Conservation (phyloP, 2,888 invertebrate genomes). For the Sclerodermus sp. region DNA sequence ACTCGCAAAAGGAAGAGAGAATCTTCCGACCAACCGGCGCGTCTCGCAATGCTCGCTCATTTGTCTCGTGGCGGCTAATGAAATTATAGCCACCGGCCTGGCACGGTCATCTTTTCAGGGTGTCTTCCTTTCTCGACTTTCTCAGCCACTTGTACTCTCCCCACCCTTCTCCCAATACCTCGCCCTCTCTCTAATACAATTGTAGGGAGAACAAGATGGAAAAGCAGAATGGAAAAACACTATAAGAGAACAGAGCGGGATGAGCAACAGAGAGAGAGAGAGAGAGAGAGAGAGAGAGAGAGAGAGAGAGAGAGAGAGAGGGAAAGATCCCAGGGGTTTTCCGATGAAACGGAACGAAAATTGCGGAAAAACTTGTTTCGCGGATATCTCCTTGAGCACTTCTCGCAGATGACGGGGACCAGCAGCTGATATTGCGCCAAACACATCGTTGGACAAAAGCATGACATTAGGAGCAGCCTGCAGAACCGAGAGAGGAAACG, state of each 20-base stretch:
- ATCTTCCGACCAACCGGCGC: conserved; percentile 56
- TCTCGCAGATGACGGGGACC: conserved; percentile 47
- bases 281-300: conserved; percentile 1
- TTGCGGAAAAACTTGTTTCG: conserved; percentile 51
- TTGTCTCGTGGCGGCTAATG: conserved; percentile 63
- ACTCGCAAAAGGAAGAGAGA: conserved; percentile 22
- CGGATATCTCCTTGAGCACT: conserved; percentile 51
- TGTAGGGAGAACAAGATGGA: too few species aligned
- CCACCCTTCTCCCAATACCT: conserved; percentile 14
- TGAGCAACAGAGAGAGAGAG: background rate
- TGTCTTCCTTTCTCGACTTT: conserved; percentile 18
- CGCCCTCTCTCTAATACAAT: conserved; percentile 8
- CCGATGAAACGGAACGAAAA: conserved; percentile 40
- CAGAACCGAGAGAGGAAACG: background rate
- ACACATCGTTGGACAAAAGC: conserved; percentile 14
- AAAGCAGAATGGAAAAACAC: background rate
- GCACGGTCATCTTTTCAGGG: conserved; percentile 43
- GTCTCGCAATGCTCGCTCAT: conserved; percentile 59
- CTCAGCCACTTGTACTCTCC: background rate
- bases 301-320: conserved; percentile 9
- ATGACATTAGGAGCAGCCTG: conserved; percentile 13
- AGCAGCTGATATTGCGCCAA: conserved; percentile 41
- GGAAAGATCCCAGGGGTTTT: conserved; percentile 18
- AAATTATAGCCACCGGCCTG: conserved; percentile 60
- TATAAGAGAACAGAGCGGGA: background rate